These are phyloP conservation scores for Chrysodeixis includens DNA, from an alignment of 2,888 invertebrate genomes.

Conservation along the genomic window DNA sequence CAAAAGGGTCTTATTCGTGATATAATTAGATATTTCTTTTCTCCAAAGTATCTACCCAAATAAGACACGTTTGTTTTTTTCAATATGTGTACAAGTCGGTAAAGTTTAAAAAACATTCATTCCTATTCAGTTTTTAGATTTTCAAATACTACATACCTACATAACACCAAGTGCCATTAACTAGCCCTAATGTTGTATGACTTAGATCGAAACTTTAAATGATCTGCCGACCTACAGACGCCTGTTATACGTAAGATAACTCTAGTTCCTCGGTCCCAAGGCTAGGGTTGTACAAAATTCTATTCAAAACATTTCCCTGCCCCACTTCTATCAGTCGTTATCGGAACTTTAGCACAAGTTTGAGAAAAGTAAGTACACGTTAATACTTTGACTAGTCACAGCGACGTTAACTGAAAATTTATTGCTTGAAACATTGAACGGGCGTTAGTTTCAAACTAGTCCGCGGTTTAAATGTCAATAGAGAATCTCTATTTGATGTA, in stretches of 20 bases:
- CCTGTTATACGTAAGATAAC: not conserved
- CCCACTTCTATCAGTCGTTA: not conserved
- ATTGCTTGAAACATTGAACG: conserved; percentile 27
- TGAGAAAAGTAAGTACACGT: not conserved
- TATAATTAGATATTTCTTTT: too few relatives aligned
- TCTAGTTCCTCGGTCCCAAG: not conserved
- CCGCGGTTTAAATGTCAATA: not conserved
- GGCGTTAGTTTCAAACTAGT: not conserved
- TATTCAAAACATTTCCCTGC: not conserved
- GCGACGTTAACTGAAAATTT: conserved; percentile 16
- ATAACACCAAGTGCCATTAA: too few relatives aligned
- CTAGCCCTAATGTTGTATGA: too few relatives aligned
- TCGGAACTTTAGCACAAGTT: not conserved
- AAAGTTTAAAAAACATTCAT: too few relatives aligned
- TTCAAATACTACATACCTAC: too few relatives aligned
- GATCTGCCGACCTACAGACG: too few relatives aligned
- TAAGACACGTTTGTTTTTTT: too few relatives aligned
- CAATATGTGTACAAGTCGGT: too few relatives aligned
- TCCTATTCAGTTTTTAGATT: too few relatives aligned
- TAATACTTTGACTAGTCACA: conserved; percentile 1
- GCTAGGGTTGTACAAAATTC: not conserved
- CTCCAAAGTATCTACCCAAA: too few relatives aligned
- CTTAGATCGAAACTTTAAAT: too few relatives aligned
- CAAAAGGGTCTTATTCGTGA: too few relatives aligned
- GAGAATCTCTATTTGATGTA: not conserved